These are phyloP conservation scores for Seriola rivoliana DNA, from an alignment of 2,113 vertebrate genomes.

Conservation along the genomic window DNA sequence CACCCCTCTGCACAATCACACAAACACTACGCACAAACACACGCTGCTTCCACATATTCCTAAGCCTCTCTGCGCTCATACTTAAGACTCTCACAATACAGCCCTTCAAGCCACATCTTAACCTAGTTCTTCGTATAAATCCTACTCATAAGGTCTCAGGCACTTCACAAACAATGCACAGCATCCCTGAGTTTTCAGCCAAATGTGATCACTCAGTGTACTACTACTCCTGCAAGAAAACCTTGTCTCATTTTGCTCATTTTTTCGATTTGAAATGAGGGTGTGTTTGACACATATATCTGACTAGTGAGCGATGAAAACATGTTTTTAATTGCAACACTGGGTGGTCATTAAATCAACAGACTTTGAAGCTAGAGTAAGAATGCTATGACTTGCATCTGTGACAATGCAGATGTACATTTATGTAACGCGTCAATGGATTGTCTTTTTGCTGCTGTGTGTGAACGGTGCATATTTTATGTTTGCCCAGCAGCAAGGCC, in stretches of 20 bases:
- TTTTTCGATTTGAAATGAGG: neutral
- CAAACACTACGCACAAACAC: constrained; percentile 49
- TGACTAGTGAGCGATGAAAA: neutral
- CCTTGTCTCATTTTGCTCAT: neutral
- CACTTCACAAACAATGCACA: constrained; percentile 55
- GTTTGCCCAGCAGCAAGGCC: constrained; percentile 11
- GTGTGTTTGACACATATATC: neutral
- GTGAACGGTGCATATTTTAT: constrained; percentile 8
- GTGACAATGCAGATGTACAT: neutral
- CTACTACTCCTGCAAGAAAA: neutral
- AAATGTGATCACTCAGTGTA: constrained; percentile 33
- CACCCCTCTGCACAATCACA: constrained; percentile 64
- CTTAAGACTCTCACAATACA: constrained; percentile 72
- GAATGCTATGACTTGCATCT: neutral
- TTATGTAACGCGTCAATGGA: constrained; percentile 3
- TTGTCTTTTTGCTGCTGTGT: neutral
- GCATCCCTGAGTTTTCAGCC: constrained; percentile 37
- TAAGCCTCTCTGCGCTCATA: constrained; percentile 57
- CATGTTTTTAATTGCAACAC: neutral
- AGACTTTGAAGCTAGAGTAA: neutral
- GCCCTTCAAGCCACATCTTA: constrained; percentile 80
- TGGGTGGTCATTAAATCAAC: neutral
- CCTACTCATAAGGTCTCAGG: constrained; percentile 69
- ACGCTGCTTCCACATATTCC: constrained; percentile 48
- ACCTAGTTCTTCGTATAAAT: constrained; percentile 77